Conservation (phyloP, 2,113 vertebrate genomes). For the Myrmecobius fasciatus region DNA sequence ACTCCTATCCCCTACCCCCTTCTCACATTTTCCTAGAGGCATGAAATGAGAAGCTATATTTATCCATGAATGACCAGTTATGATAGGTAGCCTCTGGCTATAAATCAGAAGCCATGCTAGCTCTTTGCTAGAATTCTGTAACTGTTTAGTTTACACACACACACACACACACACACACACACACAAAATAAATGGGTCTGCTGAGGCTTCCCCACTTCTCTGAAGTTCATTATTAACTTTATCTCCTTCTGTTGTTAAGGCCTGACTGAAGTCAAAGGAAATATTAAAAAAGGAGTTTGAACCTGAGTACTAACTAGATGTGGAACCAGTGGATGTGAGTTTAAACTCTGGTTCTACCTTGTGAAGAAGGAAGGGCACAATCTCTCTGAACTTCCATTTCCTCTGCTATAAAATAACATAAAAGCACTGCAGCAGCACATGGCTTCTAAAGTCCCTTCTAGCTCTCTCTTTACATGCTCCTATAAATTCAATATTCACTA, state of each 20-base stretch:
- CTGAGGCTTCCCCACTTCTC: constrained; percentile 17
- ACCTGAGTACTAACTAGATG: constrained; percentile 36
- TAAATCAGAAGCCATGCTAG: constrained; percentile 4
- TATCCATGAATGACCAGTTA: background rate
- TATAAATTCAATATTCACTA: background rate
- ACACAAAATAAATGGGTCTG: constrained; percentile 8
- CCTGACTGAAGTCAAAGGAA: background rate
- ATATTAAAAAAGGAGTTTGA: background rate
- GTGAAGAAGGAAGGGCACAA: background rate
- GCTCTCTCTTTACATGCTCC: background rate
- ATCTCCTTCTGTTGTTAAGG: background rate
- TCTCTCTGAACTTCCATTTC: background rate
- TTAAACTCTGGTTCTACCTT: background rate
- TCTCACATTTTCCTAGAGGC: background rate
- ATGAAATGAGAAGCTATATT: background rate
- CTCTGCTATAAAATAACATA: background rate
- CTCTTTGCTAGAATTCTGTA: background rate
- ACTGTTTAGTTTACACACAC: background rate
- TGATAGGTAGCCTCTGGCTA: no score
- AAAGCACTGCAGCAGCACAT: background rate
- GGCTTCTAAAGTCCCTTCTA: background rate
- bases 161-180: background rate
- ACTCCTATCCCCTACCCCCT: background rate
- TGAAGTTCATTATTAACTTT: background rate
- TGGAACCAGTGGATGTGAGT: background rate